A percentile compares a stretch with the other conserved stretches of the same genome.
Conservation (phyloP, 2,113 vertebrate genomes). For the Xenus cinereus region DNA sequence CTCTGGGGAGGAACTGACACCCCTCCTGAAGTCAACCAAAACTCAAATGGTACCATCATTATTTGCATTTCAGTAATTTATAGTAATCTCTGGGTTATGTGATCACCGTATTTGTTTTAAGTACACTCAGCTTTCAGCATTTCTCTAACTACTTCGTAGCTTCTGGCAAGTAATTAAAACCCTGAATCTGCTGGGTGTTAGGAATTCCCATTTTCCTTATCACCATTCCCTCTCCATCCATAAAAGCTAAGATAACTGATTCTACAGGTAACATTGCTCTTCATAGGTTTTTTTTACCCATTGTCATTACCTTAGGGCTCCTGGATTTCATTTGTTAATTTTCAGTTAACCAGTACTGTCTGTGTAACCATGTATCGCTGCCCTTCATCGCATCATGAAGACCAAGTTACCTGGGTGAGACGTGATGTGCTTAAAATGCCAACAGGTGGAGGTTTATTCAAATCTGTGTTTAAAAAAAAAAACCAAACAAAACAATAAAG, state of each 20-base stretch:
- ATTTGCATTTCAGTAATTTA: background rate
- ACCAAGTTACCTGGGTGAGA: background rate
- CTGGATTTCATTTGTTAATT: background rate
- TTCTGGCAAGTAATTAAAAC: background rate
- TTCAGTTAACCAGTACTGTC: too few species aligned
- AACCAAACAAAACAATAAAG: background rate
- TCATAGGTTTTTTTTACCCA: accelerated
- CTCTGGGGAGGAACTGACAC: background rate
- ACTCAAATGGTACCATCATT: background rate
- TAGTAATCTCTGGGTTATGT: background rate
- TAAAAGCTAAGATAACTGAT: background rate
- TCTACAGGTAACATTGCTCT: accelerated
- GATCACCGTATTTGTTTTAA: accelerated
- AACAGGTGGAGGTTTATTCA: background rate
- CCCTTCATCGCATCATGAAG: background rate
- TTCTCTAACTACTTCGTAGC: background rate
- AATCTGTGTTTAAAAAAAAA: background rate
- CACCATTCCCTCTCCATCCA: background rate
- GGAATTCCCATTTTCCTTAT: background rate
- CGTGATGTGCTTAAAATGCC: background rate
- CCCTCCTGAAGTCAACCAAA: background rate
- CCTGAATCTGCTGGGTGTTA: background rate
- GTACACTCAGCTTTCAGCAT: background rate
- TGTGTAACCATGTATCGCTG: background rate
- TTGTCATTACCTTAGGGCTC: background rate